phyloP scores from a whole-genome alignment of 2,797 vertebrate genomes.

The Neosilurus hyrtlii region DNA sequence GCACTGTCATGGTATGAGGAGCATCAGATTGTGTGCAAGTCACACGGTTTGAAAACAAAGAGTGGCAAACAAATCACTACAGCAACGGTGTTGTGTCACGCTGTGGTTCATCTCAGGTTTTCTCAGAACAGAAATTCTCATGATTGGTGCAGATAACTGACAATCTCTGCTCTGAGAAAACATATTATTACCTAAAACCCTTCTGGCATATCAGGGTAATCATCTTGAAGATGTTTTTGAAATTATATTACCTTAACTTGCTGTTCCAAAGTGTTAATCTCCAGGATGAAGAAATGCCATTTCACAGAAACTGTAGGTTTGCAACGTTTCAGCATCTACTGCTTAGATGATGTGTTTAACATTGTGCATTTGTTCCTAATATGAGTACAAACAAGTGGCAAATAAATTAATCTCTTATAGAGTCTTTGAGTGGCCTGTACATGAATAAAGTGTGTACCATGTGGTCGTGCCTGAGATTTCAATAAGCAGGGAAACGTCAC shows the following conservation, averaged over 20 bases:
- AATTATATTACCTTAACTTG: not conserved
- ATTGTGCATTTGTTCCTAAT: not conserved
- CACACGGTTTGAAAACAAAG: too few species aligned
- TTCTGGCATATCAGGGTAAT: not conserved
- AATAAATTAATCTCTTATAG: not conserved
- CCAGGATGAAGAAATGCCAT: not conserved
- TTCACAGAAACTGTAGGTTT: not conserved
- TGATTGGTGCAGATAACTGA: not conserved
- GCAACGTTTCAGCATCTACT: not conserved
- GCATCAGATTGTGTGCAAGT: too few species aligned
- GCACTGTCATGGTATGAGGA: not conserved
- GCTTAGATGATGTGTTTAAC: not conserved
- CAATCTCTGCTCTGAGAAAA: not conserved
- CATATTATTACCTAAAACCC: not conserved
- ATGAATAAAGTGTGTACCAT: not conserved
- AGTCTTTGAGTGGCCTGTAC: not conserved
- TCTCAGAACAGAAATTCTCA: not conserved
- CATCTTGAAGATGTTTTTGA: not conserved
- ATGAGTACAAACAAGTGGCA: not conserved
- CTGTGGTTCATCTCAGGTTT: not conserved
- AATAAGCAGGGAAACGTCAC: not conserved
- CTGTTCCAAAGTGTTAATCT: not conserved
- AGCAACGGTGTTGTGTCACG: not conserved
- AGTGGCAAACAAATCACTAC: too few species aligned
- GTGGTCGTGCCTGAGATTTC: not conserved